Conservation (phyloP, 23 tunicate genomes). For the Diplosoma virens region DNA sequence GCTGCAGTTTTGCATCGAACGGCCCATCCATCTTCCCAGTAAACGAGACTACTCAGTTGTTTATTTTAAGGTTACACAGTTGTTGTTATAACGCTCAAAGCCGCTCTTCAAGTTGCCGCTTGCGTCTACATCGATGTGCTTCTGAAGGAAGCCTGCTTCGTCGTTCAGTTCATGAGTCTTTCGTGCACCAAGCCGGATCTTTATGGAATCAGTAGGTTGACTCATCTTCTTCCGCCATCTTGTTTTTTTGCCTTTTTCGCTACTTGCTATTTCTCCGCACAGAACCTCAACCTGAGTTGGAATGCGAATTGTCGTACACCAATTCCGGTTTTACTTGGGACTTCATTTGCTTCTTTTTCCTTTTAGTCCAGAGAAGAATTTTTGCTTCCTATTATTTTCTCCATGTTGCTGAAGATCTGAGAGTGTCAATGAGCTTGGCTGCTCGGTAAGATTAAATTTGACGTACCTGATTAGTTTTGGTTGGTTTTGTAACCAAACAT, state of each 20-base stretch:
- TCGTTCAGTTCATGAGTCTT: constrained; percentile 74
- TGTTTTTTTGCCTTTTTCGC: too few species aligned
- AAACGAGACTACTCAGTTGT: too few species aligned
- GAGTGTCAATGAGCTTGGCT: constrained; percentile 49
- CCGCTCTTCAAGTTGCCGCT: constrained; percentile 67
- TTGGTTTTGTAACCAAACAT: too few species aligned
- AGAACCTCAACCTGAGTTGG: too few species aligned
- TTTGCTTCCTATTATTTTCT: constrained; percentile 84
- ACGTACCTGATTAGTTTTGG: too few species aligned
- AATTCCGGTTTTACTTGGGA: constrained; percentile 88
- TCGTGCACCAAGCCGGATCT: constrained; percentile 50
- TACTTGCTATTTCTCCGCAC: too few species aligned
- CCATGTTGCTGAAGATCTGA: constrained; percentile 83
- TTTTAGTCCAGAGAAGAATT: constrained; percentile 73
- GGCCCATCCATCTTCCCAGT: too few species aligned
- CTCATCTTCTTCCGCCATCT: too few species aligned
- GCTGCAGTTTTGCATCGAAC: too few species aligned
- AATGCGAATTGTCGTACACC: constrained; percentile 40
- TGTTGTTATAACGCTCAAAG: constrained; percentile 58
- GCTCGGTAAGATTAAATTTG: constrained; percentile 42
- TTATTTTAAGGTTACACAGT: constrained; percentile 60
- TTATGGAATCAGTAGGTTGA: too few species aligned
- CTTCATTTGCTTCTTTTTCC: constrained; percentile 72
- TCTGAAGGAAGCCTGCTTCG: constrained; percentile 61
- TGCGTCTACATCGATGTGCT: constrained; percentile 81